phyloP scores from a whole-genome alignment of 2,888 invertebrate genomes.

The Drosophila setosimentum region DNA sequence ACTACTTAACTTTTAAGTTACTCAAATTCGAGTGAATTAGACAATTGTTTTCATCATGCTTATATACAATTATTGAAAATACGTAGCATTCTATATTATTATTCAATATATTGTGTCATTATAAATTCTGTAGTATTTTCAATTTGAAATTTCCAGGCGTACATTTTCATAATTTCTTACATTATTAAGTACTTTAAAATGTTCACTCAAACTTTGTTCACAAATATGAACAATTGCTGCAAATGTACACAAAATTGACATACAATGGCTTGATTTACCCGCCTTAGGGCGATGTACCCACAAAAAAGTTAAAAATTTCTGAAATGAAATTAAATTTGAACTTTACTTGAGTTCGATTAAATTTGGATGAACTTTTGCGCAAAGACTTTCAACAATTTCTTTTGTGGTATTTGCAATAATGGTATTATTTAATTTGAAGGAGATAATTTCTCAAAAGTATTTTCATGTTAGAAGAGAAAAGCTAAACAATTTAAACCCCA shows the following conservation, averaged over 20 bases:
- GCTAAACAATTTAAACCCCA: slow-evolving; percentile 45
- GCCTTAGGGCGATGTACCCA: neutral
- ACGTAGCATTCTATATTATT: neutral
- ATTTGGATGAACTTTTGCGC: neutral
- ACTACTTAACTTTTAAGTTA: neutral
- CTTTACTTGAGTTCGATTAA: slow-evolving; percentile 1
- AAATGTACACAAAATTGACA: neutral
- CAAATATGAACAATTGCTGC: neutral
- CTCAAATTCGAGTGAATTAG: neutral
- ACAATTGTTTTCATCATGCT: neutral
- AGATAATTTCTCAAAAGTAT: slow-evolving; percentile 1
- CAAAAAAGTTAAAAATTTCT: neutral
- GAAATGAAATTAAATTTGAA: slow-evolving; percentile 2
- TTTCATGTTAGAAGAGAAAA: slow-evolving; percentile 25
- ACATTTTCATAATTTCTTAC: neutral
- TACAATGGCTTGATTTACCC: neutral
- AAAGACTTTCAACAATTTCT: neutral
- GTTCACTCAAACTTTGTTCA: neutral
- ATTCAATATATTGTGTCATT: neutral
- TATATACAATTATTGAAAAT: neutral
- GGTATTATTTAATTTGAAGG: slow-evolving; percentile 6
- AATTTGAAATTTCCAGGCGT: neutral
- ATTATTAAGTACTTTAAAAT: neutral
- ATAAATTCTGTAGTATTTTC: neutral
- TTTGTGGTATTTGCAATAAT: neutral